Base-by-base conservation (phyloP, 2,797 vertebrate species). In the Pygocentrus nattereri region DNA sequence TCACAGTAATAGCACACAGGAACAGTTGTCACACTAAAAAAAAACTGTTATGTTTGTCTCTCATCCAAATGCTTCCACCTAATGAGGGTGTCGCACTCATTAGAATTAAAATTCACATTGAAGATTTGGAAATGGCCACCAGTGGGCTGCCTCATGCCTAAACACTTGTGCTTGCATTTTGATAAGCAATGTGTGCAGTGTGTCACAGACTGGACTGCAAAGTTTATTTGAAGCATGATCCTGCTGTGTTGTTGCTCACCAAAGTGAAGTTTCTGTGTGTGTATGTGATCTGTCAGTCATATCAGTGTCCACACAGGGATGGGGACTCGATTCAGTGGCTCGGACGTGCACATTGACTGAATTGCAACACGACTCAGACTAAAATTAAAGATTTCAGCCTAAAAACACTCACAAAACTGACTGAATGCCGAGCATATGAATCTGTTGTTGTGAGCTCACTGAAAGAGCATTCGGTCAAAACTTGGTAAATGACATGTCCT, bases 231-330 rank as follows among this genome's bases (percentile, higher is more conserved):
- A 82, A 58, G 70, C 56, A 70, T 54, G 58, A 52, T 30, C 58
- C 50, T 18, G 1, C 71, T 19, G 62, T 44, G 31, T 67, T 54
- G 75, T 70, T 13, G 59, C 61, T 82, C 76, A 79, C 79, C 67
- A 80, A 68, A 72, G 38, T 19, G 12, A 50, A 54, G 62, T 76
- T 30, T 76, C 49, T 38, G 64, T 68, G 2, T 82, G 59, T 81
- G 27, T 82, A n/a, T 73, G 67, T 59, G 78, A 74, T 47, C 47
- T 81, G 85, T 85, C 83, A 85, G 68, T 81, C 83, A 81, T 79
- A 58, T 61, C 71, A 80, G 69, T 75, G 21, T 58, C 69, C n/a
- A 71, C 41, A 71, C 67, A 78, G 75, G 79, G 41, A 44, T 44
- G 41, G 11, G 10, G 10, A 44, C 41, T 44, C 10, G 41, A 44